Evolutionary conservation across 1,140 invertebrate species (phyloP).

Genomic region (Zaprionus camerounensis): DNA sequence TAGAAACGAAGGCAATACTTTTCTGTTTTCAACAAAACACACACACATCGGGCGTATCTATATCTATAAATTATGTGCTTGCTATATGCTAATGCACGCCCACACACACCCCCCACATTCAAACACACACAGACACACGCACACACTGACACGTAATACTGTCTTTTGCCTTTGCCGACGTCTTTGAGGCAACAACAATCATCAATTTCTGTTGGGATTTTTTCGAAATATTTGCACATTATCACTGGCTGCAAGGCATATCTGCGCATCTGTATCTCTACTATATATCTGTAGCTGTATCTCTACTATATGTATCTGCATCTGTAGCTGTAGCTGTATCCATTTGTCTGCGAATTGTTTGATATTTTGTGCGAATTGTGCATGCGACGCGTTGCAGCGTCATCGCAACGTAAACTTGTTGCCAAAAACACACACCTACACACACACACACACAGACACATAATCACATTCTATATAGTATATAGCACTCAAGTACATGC

Average conservation of each 20-base stretch:
- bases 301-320: conserved; percentile 11
- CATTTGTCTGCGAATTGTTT: conserved; percentile 31
- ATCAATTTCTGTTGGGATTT: conserved; percentile 34
- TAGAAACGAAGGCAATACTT: conserved; percentile 38
- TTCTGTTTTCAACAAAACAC: conserved; percentile 50
- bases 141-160: conserved; percentile 1
- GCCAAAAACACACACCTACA: conserved; percentile 22
- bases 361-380: conserved; percentile 29
- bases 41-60: conserved; percentile 16
- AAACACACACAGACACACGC: neutral
- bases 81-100: conserved; percentile 32
- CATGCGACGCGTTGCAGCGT: conserved; percentile 63
- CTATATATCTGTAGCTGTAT: conserved; percentile 37
- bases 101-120: conserved; percentile 24
- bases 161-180: conserved; percentile 6
- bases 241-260: conserved; percentile 53
- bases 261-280: conserved; percentile 30
- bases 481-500: conserved; percentile 1
- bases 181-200: conserved; percentile 15
- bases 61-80: conserved; percentile 39
- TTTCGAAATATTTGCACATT: conserved; percentile 51
- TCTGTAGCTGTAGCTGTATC: conserved; percentile 24
- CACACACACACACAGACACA: neutral
- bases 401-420: conserved; percentile 44
- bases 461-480: neutral